These are phyloP conservation scores for Etheostoma nigrum DNA, from an alignment of 2,797 vertebrate genomes.

Conservation along the genomic window DNA sequence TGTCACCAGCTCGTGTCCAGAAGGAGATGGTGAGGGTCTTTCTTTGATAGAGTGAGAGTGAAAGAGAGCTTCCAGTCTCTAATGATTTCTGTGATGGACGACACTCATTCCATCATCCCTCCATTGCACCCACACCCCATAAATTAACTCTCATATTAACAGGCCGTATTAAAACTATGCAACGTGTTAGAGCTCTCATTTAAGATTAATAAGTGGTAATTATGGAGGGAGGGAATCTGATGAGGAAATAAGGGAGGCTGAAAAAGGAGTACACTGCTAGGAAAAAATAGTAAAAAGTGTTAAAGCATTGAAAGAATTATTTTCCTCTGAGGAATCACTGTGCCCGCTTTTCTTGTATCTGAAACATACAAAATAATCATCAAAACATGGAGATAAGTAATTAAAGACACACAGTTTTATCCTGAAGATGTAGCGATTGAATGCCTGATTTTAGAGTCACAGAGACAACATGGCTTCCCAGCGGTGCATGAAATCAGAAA, in stretches of 20 bases:
- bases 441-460: conserved; percentile 21
- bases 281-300: neutral
- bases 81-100: conserved; percentile 81
- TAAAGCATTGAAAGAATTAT: neutral
- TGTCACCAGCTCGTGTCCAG: conserved; percentile 15
- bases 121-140: conserved; percentile 87
- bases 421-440: conserved; percentile 44
- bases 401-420: conserved; percentile 14
- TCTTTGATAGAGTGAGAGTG: conserved; percentile 49
- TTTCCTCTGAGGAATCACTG: neutral
- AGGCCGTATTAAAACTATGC: conserved; percentile 97
- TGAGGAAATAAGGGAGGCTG: conserved; percentile 66
- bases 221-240: conserved; percentile 85
- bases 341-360: neutral
- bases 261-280: conserved; percentile 40
- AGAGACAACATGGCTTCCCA: conserved; percentile 50
- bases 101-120: conserved; percentile 88
- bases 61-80: conserved; percentile 63
- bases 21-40: conserved; percentile 34
- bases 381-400: conserved; percentile 9
- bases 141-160: conserved; percentile 92
- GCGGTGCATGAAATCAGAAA: conserved; percentile 52
- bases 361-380: conserved; percentile 18
- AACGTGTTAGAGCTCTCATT: conserved; percentile 97
- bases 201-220: conserved; percentile 99